These are phyloP conservation scores for Cynopterus brachyotis DNA, from an alignment of 2,113 vertebrate species.

Conservation along the genomic window DNA sequence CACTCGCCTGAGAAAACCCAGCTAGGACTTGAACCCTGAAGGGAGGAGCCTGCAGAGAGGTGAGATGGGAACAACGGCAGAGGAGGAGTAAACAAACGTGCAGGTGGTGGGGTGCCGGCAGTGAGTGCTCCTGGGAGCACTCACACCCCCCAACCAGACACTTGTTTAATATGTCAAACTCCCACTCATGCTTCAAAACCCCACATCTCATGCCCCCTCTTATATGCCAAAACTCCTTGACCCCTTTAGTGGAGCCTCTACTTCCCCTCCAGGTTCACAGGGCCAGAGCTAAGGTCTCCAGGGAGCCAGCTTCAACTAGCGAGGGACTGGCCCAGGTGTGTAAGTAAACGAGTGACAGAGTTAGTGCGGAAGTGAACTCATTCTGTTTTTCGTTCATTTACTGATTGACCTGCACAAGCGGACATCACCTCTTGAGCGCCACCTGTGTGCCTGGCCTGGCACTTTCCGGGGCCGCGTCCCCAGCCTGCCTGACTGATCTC, in stretches of 20 bases:
- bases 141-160: not conserved
- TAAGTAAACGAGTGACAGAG: not conserved
- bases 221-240: not conserved
- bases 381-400: not conserved
- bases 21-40: not conserved
- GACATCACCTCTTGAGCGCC: not conserved
- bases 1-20: not conserved
- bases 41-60: not conserved
- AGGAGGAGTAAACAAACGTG: too few species aligned
- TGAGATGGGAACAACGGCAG: not conserved
- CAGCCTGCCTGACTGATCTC: not conserved
- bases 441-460: not conserved
- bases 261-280: not conserved
- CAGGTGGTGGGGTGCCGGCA: not conserved
- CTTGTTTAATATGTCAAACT: not conserved
- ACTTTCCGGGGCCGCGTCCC: not conserved
- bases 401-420: not conserved
- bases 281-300: conserved; percentile 63
- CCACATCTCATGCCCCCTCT: fast-evolving
- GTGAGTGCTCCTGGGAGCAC: not conserved
- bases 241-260: fast-evolving
- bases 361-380: not conserved
- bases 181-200: not conserved
- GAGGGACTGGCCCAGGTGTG: conserved; percentile 55
- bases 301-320: conserved; percentile 72